Base-by-base conservation (phyloP, 2,113 vertebrate species). In the Lanius ludovicianus region DNA sequence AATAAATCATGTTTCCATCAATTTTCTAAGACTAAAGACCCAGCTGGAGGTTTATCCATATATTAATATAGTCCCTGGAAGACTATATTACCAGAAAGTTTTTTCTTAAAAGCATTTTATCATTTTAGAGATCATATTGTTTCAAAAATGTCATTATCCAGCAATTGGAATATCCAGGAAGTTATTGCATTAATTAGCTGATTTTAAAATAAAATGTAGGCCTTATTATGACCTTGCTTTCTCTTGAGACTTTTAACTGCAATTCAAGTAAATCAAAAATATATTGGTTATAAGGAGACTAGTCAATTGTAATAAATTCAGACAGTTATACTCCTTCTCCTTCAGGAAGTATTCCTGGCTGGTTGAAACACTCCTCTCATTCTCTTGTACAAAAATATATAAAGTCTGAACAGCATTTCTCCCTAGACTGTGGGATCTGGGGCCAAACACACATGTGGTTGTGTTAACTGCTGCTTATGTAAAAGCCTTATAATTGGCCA, bases 361-460 rank as follows among this genome's bases (percentile, higher is more conserved):
- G 9, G 47, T 14, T 63, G 82, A 82, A 87, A 63, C 2, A 31
- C 15, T 53, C 1, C 37, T 49, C 22, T 71, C 19, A 69, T 44
- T 56, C 24, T 33, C 15, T 68, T 70, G 9, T 76, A 35, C 30
- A 62, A 52, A 71, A 78, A 21, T 28, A 4, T 33, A 9, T 33
- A 79, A 84, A 84, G 27, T 5, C 33, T 79, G 25, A 93, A 17
- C 8, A 79, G 5, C 11, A 35, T 11, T 75, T 75, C 25, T 59
- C 16, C 27, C 27, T 24, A 41, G 82, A 64, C 6, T 83, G 25
- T 47, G 31, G 60, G 4, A 69, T 65, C 19, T 87, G 20, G 39
- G 18, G 8, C 75, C 49, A 31, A 59, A 89, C 88, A 25, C 7
- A 39, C 7, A 33, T 1, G 0, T 0, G 1, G 1, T 18, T 60